Evolutionary conservation across 2,888 invertebrate species (phyloP).

Genomic region (Drosophila imparisetae): DNA sequence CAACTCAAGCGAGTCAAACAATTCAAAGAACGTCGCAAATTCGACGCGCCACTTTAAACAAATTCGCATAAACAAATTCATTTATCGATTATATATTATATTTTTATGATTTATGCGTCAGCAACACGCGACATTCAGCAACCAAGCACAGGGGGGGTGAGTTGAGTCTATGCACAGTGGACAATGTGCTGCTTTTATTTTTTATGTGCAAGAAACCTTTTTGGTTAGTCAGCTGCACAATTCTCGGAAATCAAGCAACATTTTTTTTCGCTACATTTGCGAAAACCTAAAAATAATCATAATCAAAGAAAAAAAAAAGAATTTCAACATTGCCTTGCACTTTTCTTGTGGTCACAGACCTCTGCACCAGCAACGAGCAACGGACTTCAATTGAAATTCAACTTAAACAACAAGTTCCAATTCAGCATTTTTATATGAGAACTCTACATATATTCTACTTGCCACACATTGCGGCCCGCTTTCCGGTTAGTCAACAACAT

Average conservation of each 20-base stretch:
- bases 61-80: constrained; percentile 78
- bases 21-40: constrained; percentile 37
- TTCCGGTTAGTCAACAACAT: constrained; percentile 65
- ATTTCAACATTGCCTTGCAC: constrained; percentile 67
- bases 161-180: constrained; percentile 17
- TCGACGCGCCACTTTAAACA: constrained; percentile 75
- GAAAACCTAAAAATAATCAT: constrained; percentile 34
- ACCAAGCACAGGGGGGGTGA: background rate
- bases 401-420: constrained; percentile 39
- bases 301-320: constrained; percentile 37
- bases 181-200: constrained; percentile 57
- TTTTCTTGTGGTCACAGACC: constrained; percentile 52
- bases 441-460: constrained; percentile 41
- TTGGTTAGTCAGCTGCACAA: constrained; percentile 57
- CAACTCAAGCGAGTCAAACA: background rate
- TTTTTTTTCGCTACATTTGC: constrained; percentile 68
- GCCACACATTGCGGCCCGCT: constrained; percentile 56
- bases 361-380: constrained; percentile 25
- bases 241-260: constrained; percentile 57
- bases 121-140: constrained; percentile 69
- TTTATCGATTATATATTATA: constrained; percentile 62
- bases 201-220: constrained; percentile 36
- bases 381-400: constrained; percentile 55
- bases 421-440: constrained; percentile 61
- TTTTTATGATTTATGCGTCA: constrained; percentile 72